These are phyloP conservation scores for Melinopterus prodromus DNA, from an alignment of 2,888 invertebrate genomes.

Conservation along the genomic window DNA sequence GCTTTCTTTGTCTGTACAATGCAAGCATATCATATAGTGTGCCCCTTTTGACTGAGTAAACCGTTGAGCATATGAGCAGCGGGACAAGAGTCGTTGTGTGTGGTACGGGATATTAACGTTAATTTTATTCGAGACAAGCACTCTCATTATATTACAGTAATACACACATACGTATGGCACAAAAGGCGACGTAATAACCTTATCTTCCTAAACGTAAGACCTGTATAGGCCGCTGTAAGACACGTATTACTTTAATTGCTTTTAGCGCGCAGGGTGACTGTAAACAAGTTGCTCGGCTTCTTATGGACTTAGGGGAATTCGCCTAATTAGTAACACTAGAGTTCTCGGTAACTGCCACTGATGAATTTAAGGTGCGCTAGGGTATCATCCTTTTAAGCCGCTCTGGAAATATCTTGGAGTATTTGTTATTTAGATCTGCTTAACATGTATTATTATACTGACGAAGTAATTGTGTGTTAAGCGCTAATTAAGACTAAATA, in stretches of 20 bases:
- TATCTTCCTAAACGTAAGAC: neutral
- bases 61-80: no score
- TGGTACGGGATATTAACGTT: neutral
- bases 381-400: neutral
- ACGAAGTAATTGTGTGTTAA: no score
- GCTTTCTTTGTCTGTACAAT: no score
- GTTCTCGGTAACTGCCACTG: neutral
- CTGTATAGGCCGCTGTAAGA: neutral
- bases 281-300: neutral
- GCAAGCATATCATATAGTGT: no score
- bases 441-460: no score
- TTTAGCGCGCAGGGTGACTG: neutral
- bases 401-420: neutral
- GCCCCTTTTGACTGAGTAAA: no score
- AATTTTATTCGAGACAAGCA: neutral
- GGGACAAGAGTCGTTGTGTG: neutral
- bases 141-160: neutral
- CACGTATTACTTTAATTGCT: neutral
- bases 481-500: no score
- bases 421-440: no score
- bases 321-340: neutral
- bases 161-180: neutral
- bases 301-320: neutral
- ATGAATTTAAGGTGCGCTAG: neutral
- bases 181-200: neutral